Conservation (phyloP, 2,888 invertebrate genomes). For the Tachina grossa region DNA sequence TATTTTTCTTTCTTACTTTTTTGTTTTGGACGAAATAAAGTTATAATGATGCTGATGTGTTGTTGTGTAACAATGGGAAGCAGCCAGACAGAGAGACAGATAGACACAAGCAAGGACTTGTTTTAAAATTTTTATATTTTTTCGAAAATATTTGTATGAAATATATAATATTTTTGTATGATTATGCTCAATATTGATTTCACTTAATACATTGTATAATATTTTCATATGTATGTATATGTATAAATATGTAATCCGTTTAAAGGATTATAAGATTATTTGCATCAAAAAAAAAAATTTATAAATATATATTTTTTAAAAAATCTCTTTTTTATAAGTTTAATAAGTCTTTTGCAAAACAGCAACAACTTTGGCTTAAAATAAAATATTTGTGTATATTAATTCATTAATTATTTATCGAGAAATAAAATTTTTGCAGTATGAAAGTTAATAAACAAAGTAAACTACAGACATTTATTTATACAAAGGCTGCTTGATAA, state of each 20-base stretch:
- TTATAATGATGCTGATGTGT: slow-evolving; percentile 34
- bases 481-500: too few relatives aligned
- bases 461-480: too few relatives aligned
- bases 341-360: background rate
- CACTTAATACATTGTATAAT: background rate
- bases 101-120: background rate
- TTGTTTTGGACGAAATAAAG: slow-evolving; percentile 23
- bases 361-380: background rate
- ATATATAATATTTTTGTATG: background rate
- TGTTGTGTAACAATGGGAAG: background rate
- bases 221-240: background rate
- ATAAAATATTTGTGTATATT: background rate
- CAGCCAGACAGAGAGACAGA: background rate
- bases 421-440: background rate
- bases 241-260: background rate
- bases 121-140: slow-evolving; percentile 18
- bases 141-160: background rate
- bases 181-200: too few relatives aligned
- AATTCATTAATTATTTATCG: background rate
- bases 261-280: background rate
- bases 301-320: background rate
- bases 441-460: too few relatives aligned
- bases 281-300: background rate
- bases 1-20: background rate
- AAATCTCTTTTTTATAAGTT: background rate